These are phyloP conservation scores for Drosophila triauraria DNA, from an alignment of 1,140 invertebrate genomes.

Conservation along the genomic window DNA sequence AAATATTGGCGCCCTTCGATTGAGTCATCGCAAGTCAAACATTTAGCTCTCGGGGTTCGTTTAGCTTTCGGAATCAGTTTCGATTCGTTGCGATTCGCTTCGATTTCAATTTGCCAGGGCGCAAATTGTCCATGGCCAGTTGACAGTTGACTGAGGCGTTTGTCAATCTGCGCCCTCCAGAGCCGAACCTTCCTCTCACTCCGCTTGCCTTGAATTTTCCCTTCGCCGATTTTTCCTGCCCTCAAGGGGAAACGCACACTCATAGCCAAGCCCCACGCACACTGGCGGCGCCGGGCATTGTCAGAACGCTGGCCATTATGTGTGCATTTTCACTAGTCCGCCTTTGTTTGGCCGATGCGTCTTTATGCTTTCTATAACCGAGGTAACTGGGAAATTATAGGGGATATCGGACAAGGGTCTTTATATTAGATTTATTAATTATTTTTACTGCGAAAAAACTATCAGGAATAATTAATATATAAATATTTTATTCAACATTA, in stretches of 20 bases:
- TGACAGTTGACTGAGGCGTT: slow-evolving; percentile 54
- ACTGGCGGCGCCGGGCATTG: slow-evolving; percentile 17
- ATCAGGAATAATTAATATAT: neutral
- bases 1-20: slow-evolving; percentile 62
- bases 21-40: slow-evolving; percentile 77
- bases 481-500: no score
- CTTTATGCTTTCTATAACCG: slow-evolving; percentile 31
- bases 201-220: neutral
- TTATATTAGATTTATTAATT: neutral
- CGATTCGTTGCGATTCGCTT: slow-evolving; percentile 52
- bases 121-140: slow-evolving; percentile 68
- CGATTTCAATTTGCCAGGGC: slow-evolving; percentile 76
- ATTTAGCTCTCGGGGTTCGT: slow-evolving; percentile 48
- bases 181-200: neutral
- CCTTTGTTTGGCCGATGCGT: slow-evolving; percentile 53
- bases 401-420: neutral
- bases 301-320: slow-evolving; percentile 49
- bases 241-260: slow-evolving; percentile 22
- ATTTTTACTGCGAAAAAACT: neutral
- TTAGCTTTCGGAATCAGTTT: slow-evolving; percentile 32
- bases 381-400: neutral
- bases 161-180: slow-evolving; percentile 29
- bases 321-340: slow-evolving; percentile 49
- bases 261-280: slow-evolving; percentile 7
- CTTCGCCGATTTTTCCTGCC: slow-evolving; percentile 9